Evolutionary conservation across 2,113 vertebrate species (phyloP).

Genomic region (Pollimyrus isidori): DNA sequence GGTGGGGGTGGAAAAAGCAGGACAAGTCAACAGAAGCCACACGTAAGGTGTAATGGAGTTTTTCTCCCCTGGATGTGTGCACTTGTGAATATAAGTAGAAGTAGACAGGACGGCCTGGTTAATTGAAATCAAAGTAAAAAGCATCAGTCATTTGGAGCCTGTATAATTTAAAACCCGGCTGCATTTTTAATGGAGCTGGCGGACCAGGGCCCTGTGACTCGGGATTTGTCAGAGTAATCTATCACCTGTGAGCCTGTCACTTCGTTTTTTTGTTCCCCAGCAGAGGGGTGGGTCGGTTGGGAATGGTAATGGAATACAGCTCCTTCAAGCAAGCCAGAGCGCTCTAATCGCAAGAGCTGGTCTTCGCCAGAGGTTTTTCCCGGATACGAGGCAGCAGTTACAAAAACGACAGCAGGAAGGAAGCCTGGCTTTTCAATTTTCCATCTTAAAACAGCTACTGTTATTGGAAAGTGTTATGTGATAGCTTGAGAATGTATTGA

Average conservation of each 20-base stretch:
- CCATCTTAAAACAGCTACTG: background rate
- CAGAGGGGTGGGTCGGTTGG: background rate
- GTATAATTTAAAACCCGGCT: constrained; percentile 56
- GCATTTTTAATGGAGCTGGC: constrained; percentile 49
- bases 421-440: background rate
- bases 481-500: background rate
- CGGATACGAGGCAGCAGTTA: background rate
- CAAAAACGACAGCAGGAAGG: background rate
- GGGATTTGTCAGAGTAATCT: constrained; percentile 54
- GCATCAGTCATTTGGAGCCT: constrained; percentile 57
- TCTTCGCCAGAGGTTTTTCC: background rate
- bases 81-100: constrained; percentile 45
- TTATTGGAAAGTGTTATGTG: background rate
- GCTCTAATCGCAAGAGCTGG: background rate
- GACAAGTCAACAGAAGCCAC: constrained; percentile 48
- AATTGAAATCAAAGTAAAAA: constrained; percentile 65
- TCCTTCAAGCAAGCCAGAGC: background rate
- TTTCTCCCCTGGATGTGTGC: constrained; percentile 36
- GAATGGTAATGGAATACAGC: constrained; percentile 11
- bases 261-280: background rate
- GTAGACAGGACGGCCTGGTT: constrained; percentile 35
- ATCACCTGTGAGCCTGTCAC: constrained; percentile 42
- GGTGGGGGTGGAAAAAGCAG: constrained; percentile 45
- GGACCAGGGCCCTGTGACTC: constrained; percentile 46
- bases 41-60: constrained; percentile 54